Percentiles rank a stretch among this genome's conserved stretches.
Evolutionary conservation across 2,797 vertebrate species (phyloP).

Genomic region (Tapera naevia): DNA sequence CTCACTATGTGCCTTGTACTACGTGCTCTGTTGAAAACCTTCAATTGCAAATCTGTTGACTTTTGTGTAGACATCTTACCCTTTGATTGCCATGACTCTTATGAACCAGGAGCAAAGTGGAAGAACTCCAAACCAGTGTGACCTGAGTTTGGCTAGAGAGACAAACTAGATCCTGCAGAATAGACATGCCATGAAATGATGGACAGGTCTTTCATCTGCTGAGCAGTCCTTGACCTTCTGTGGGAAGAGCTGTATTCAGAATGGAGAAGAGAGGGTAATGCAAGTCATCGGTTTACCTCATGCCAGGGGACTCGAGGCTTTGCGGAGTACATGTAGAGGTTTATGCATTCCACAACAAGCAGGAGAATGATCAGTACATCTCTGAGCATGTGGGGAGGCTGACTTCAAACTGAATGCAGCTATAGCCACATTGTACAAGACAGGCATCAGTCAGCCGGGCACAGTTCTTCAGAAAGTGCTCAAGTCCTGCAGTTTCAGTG

Average conservation of each 20-base stretch:
- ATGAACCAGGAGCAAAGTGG: background rate
- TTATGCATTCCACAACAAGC: background rate
- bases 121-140: background rate
- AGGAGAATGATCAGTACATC: background rate
- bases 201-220: background rate
- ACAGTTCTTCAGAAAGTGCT: background rate
- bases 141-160: background rate
- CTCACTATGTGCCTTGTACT: background rate
- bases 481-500: rapidly evolving
- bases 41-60: background rate
- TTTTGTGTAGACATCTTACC: background rate
- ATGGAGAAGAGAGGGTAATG: background rate
- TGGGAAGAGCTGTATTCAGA: background rate
- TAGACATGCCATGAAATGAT: background rate
- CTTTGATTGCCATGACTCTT: background rate
- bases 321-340: background rate
- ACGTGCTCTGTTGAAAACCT: background rate
- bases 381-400: background rate
- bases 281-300: background rate
- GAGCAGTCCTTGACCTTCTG: background rate
- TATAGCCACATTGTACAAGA: background rate
- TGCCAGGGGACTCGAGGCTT: background rate
- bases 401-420: background rate
- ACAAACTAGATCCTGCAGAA: background rate
- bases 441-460: background rate